Evolutionary conservation across 2,888 invertebrate species (phyloP).

Genomic region (Agapostemon virescens): DNA sequence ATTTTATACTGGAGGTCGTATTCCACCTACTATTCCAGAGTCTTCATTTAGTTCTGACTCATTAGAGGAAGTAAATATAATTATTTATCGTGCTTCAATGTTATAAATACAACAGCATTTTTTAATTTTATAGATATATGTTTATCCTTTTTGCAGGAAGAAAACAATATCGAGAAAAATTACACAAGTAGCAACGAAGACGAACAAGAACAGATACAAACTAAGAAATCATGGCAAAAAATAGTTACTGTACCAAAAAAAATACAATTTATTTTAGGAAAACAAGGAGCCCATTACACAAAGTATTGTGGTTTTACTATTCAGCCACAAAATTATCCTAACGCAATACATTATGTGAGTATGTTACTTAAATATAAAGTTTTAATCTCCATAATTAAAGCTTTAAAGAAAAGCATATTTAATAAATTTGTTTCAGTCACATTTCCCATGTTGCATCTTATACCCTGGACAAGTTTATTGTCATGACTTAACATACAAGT

Average conservation of each 20-base stretch:
- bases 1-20: slow-evolving; percentile 86
- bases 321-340: slow-evolving; percentile 95
- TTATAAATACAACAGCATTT: neutral
- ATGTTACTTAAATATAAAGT: slow-evolving; percentile 23
- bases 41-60: slow-evolving; percentile 22
- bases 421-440: slow-evolving; percentile 82
- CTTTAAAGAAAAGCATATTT: neutral
- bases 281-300: slow-evolving; percentile 85
- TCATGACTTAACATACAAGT: slow-evolving; percentile 88
- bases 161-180: slow-evolving; percentile 1
- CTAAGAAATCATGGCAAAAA: slow-evolving; percentile 13
- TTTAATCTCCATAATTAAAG: slow-evolving; percentile 3
- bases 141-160: slow-evolving; percentile 5
- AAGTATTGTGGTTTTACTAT: slow-evolving; percentile 91
- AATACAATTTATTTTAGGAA: slow-evolving; percentile 81
- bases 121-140: neutral
- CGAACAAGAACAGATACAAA: slow-evolving; percentile 26
- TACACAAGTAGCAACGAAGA: slow-evolving; percentile 18
- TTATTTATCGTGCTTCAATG: neutral
- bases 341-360: slow-evolving; percentile 91
- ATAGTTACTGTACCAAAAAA: slow-evolving; percentile 1
- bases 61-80: slow-evolving; percentile 11
- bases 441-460: slow-evolving; percentile 88
- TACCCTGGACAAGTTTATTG: slow-evolving; percentile 88
- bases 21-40: slow-evolving; percentile 57